phyloP scores from a whole-genome alignment of 2,113 vertebrate genomes.

The Siniperca knerii region DNA sequence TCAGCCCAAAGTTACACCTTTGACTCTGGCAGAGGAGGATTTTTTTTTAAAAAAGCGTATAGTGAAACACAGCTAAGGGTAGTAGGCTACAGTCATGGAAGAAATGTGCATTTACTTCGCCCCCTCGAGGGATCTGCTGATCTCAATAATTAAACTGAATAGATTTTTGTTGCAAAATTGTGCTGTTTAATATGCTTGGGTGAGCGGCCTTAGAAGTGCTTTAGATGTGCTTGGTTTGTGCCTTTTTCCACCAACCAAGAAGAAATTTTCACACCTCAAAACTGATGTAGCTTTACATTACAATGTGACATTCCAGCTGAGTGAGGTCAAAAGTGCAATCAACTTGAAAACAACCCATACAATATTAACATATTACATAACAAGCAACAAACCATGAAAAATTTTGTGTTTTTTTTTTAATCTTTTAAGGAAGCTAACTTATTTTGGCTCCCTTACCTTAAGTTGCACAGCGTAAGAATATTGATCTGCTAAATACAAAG shows the following conservation, averaged over 20 bases:
- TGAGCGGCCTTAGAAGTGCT: neutral
- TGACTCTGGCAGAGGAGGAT: no score
- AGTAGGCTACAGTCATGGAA: no score
- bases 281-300: neutral
- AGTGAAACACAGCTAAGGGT: no score
- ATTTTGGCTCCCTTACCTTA: neutral
- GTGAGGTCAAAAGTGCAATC: constrained; percentile 13
- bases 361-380: constrained; percentile 17
- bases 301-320: neutral
- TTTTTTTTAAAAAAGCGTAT: no score
- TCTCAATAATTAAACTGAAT: neutral
- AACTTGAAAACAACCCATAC: constrained; percentile 12
- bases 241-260: neutral
- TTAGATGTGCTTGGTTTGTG: neutral
- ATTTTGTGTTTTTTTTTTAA: neutral
- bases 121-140: neutral
- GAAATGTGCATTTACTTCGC: neutral
- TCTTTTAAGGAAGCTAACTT: neutral
- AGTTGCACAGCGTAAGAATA: neutral
- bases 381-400: neutral
- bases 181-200: neutral
- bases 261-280: neutral
- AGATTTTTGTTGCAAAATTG: neutral
- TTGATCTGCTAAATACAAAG: neutral
- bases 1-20: no score